Evolutionary conservation across 2,888 invertebrate species (phyloP), one percentile per base, ranked within the genome.

Genomic region (Plagiodera versicolora): DNA sequence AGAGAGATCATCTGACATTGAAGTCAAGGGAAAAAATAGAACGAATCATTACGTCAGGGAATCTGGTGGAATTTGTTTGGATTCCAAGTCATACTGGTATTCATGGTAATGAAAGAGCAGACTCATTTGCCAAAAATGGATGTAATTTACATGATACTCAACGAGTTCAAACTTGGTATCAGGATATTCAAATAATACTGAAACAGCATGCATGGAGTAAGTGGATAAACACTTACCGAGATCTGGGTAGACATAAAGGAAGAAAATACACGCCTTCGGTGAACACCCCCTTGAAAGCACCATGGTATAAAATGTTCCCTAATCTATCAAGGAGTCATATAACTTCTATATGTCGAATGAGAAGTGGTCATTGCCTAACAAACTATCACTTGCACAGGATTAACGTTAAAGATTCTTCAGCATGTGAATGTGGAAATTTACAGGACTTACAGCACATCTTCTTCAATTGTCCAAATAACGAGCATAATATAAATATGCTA

Each of bases 341-440:
- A 47, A 18, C 47, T 18, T 18, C n/a, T 4, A 14, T 46, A 46
- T 46, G 46, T 19, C 47, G 47, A 3, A 47, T 18, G 1, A 18
- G 47, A 18, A 18, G 47, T n/a, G 47, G 47, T 18, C 47, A 47
- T 11, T 47, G 47, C 47, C 47, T 47, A 4, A 47, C 47, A 18
- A 47, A 47, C n/a, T 6, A 1, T 47, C 47, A 47, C 9, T 19
- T 47, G 8, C n/a, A 47, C n/a, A 47, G 47, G 8, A 47, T 47
- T 18, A 47, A 47, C 4, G 18, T 47, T 18, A 47, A 47, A 47
- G 17, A 47, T 5, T 47, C 47, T 47, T 4, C 47, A 11, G 2
- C 2, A 28, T 32, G 30, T 30, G 32, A 30, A 51, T 32, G 32
- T 32, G 51, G 32, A 14, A 5, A 14, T 9, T 16, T 19, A 9